Conservation (phyloP, 2,888 invertebrate species). For the Empis stercorea region DNA sequence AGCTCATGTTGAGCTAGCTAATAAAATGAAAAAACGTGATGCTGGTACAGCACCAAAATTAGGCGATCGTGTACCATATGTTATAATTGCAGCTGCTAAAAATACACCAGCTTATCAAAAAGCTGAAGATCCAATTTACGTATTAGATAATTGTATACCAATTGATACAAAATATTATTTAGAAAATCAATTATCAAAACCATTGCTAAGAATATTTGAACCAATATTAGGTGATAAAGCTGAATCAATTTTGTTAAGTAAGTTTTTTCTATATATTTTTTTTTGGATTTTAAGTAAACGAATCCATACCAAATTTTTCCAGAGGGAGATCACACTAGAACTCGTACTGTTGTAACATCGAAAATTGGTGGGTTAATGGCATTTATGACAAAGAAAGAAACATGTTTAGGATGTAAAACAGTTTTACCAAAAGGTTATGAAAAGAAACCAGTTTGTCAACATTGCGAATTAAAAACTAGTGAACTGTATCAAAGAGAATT, state of each 20-base stretch:
- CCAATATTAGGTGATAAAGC: conserved; percentile 96
- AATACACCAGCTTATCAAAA: conserved; percentile 93
- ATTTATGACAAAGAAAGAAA: conserved; percentile 84
- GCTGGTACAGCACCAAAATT: conserved; percentile 95
- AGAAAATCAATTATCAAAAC: conserved; percentile 96
- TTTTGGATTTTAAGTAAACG: too few relatives aligned
- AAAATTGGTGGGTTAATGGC: conserved; percentile 89
- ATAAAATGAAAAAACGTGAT: conserved; percentile 94
- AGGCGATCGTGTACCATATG: conserved; percentile 96
- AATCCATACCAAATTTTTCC: too few relatives aligned
- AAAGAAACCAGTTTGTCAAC: conserved; percentile 59
- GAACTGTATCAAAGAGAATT: conserved; percentile 77
- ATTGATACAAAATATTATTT: conserved; percentile 95
- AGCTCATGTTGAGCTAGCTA: conserved; percentile 94
- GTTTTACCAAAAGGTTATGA: conserved; percentile 58
- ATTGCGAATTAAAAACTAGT: conserved; percentile 68
- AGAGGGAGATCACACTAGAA: conserved; percentile 87
- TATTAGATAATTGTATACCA: conserved; percentile 92
- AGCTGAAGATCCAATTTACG: conserved; percentile 97
- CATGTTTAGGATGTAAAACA: conserved; percentile 92
- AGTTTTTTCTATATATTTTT: too few relatives aligned
- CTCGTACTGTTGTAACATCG: conserved; percentile 84
- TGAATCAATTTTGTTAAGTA: conserved; percentile 76
- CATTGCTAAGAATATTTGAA: conserved; percentile 90
- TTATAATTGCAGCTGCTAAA: conserved; percentile 81